A percentile compares a stretch with the other conserved stretches of the same genome.
Conservation (phyloP, 2,797 vertebrate species). For the Acrossocheilus fasciatus region DNA sequence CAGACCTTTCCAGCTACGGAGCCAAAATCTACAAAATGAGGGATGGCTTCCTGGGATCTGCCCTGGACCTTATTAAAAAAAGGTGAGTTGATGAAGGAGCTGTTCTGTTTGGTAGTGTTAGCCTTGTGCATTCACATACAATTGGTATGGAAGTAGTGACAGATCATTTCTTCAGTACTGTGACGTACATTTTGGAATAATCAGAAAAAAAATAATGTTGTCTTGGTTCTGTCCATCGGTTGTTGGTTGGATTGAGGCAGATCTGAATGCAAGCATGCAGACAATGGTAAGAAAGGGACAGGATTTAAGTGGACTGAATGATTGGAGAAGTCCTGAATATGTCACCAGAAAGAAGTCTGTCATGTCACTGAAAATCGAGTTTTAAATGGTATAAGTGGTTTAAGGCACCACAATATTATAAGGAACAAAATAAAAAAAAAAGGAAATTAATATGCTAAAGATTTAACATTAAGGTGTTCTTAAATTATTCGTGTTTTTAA, state of each 20-base stretch:
- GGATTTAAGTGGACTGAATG: background rate
- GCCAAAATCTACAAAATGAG: slow-evolving; percentile 92
- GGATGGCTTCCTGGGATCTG: slow-evolving; percentile 88
- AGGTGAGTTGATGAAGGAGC: slow-evolving; percentile 76
- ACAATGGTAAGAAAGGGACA: too few species aligned
- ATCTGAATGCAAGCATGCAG: background rate
- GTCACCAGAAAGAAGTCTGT: background rate
- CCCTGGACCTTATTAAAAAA: slow-evolving; percentile 92
- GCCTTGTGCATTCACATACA: background rate
- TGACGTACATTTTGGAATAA: too few species aligned
- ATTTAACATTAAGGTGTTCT: background rate
- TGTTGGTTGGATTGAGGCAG: background rate
- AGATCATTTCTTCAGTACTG: background rate
- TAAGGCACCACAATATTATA: background rate
- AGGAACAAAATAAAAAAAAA: background rate
- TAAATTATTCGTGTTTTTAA: background rate
- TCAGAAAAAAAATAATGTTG: too few species aligned
- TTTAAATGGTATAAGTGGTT: too few species aligned
- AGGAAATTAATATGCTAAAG: background rate
- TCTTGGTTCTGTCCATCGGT: background rate
- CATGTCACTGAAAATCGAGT: background rate
- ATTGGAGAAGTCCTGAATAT: background rate
- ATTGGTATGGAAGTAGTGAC: background rate
- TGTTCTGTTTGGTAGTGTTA: background rate
- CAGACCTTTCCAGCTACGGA: slow-evolving; percentile 88